phyloP scores from a whole-genome alignment of 2,113 vertebrate species.

The Silurus asotus region DNA sequence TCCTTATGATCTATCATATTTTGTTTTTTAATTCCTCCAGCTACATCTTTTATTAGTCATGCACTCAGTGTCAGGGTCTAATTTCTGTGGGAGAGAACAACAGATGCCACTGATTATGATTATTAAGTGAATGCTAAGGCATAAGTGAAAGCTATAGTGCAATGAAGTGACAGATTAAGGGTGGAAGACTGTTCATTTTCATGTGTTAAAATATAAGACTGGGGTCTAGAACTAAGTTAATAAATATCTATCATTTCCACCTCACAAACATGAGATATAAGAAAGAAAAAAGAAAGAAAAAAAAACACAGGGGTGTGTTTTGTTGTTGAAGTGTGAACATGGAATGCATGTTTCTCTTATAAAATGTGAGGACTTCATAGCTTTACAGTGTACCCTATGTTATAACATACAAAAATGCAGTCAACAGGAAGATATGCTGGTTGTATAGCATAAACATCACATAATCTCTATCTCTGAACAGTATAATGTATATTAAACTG shows the following conservation, averaged over 20 bases:
- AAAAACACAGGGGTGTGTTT: neutral
- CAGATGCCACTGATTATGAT: slow-evolving; percentile 97
- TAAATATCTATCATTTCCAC: slow-evolving; percentile 83
- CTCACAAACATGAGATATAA: slow-evolving; percentile 71
- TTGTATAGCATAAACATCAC: slow-evolving; percentile 39
- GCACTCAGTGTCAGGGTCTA: slow-evolving; percentile 96
- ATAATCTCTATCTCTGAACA: slow-evolving; percentile 27
- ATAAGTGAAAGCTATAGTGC: slow-evolving; percentile 99
- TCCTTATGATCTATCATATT: slow-evolving; percentile 98
- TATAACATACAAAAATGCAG: slow-evolving; percentile 31
- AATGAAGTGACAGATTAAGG: slow-evolving; percentile 99
- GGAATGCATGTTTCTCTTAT: neutral
- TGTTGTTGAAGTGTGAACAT: slow-evolving; percentile 24
- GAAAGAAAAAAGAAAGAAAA: slow-evolving; percentile 3
- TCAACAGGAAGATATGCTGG: slow-evolving; percentile 41
- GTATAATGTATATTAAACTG: slow-evolving; percentile 6
- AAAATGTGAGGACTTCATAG: slow-evolving; percentile 11
- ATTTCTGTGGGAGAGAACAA: slow-evolving; percentile 96
- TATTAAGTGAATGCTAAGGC: slow-evolving; percentile 96
- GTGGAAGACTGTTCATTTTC: slow-evolving; percentile 93
- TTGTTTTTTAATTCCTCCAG: slow-evolving; percentile 95
- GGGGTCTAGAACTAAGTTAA: slow-evolving; percentile 90
- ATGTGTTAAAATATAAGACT: slow-evolving; percentile 93
- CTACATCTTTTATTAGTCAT: slow-evolving; percentile 99
- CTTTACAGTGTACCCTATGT: slow-evolving; percentile 32